phyloP scores from a whole-genome alignment of 1,140 invertebrate species.

The Pseudomyrmex flavicornis region DNA sequence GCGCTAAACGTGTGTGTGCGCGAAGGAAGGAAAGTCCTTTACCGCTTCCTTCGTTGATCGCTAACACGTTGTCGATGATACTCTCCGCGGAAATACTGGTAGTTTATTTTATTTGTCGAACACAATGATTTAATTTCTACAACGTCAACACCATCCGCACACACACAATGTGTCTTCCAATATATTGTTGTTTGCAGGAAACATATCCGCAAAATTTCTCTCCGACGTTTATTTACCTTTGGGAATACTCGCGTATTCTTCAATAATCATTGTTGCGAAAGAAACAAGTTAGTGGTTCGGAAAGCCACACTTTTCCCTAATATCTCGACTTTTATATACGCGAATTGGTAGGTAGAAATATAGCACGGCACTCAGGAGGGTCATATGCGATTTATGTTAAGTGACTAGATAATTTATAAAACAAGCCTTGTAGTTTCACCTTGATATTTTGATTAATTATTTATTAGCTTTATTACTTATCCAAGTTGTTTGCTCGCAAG shows the following conservation, averaged over 20 bases:
- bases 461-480: neutral
- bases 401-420: neutral
- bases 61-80: slow-evolving; percentile 1
- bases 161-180: neutral
- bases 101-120: slow-evolving; percentile 1
- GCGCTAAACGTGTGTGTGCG: neutral
- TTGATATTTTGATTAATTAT: neutral
- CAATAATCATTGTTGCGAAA: neutral
- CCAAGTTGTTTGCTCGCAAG: neutral
- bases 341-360: neutral
- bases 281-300: neutral
- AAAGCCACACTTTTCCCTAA: neutral
- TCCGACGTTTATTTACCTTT: neutral
- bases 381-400: neutral
- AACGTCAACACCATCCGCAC: neutral
- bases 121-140: neutral
- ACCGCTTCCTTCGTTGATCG: neutral
- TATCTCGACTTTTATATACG: neutral
- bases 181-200: neutral
- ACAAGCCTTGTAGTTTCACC: neutral
- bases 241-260: neutral
- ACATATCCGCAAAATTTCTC: neutral
- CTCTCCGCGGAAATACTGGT: neutral
- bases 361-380: neutral
- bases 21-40: neutral